Percentiles rank a stretch among this genome's conserved stretches.
Evolutionary conservation across 2,888 invertebrate genomes (phyloP).

Genomic region (Amblyteles armatorius): DNA sequence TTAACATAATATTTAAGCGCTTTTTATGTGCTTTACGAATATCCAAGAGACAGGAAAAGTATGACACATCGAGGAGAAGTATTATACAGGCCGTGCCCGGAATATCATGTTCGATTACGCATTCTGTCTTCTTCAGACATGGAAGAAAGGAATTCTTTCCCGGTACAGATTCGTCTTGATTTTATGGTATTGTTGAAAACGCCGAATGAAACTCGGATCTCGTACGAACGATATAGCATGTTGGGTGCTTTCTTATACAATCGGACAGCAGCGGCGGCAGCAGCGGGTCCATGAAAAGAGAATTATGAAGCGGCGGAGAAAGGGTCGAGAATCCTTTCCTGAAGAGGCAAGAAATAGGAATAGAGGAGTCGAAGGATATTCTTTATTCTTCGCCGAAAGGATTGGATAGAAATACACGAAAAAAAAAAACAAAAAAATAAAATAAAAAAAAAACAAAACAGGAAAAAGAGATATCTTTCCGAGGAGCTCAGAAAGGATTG

Average conservation of each 20-base stretch:
- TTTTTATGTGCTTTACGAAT: too few relatives aligned
- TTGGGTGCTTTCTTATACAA: constrained; percentile 20
- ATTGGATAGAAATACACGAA: constrained; percentile 22
- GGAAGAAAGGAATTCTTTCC: constrained; percentile 44
- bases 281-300: constrained; percentile 53
- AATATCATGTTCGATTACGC: too few relatives aligned
- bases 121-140: too few relatives aligned
- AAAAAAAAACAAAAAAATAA: constrained; percentile 2
- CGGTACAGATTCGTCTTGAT: constrained; percentile 39
- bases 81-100: too few relatives aligned
- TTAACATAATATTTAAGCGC: too few relatives aligned
- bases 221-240: not conserved
- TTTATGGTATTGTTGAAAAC: constrained; percentile 51
- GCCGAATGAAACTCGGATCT: not conserved
- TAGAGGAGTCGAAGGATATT: constrained; percentile 60
- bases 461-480: constrained; percentile 39
- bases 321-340: constrained; percentile 44
- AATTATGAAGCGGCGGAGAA: constrained; percentile 55
- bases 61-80: too few relatives aligned
- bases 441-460: not conserved
- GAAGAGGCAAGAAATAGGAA: constrained; percentile 43
- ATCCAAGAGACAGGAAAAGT: too few relatives aligned
- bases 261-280: constrained; percentile 33
- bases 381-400: constrained; percentile 66
- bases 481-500: constrained; percentile 53